Evolutionary conservation across 1,140 invertebrate species (phyloP).

Genomic region (Sycophaga agraensis): DNA sequence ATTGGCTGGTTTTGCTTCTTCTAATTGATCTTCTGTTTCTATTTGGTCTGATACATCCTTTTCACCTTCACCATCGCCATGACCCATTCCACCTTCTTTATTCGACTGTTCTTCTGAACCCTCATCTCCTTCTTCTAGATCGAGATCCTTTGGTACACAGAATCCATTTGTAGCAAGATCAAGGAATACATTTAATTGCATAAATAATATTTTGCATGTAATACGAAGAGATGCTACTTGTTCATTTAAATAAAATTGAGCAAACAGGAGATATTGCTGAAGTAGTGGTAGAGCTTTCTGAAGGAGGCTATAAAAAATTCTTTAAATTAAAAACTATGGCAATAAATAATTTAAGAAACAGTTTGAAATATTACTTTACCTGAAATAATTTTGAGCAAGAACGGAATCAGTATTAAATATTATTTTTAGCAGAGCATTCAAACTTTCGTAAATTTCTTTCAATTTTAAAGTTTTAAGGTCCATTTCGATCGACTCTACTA

Average conservation of each 20-base stretch:
- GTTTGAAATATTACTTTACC: slow-evolving; percentile 25
- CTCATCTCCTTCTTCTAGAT: slow-evolving; percentile 65
- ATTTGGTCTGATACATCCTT: slow-evolving; percentile 95
- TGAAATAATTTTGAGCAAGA: slow-evolving; percentile 23
- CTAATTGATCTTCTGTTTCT: slow-evolving; percentile 92
- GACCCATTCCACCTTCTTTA: slow-evolving; percentile 70
- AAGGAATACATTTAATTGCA: slow-evolving; percentile 82
- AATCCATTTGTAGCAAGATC: slow-evolving; percentile 90
- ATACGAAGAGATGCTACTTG: slow-evolving; percentile 74
- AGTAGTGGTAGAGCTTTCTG: slow-evolving; percentile 67
- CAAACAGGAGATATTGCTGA: slow-evolving; percentile 73
- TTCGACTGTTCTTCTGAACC: slow-evolving; percentile 61
- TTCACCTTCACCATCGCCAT: slow-evolving; percentile 90
- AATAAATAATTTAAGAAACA: slow-evolving; percentile 9
- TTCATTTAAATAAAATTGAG: slow-evolving; percentile 77
- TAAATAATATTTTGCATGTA: slow-evolving; percentile 79
- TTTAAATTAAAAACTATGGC: background rate
- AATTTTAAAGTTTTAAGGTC: slow-evolving; percentile 64
- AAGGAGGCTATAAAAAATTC: slow-evolving; percentile 35
- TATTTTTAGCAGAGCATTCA: slow-evolving; percentile 35
- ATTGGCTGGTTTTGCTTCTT: slow-evolving; percentile 79
- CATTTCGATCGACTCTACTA: slow-evolving; percentile 62
- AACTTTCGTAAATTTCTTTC: slow-evolving; percentile 43
- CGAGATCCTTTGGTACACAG: slow-evolving; percentile 83
- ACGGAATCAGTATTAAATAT: slow-evolving; percentile 26